Evolutionary conservation across 2,888 invertebrate genomes (phyloP), one percentile per base, ranked within the genome.

Genomic region (Tridacna crocea): DNA sequence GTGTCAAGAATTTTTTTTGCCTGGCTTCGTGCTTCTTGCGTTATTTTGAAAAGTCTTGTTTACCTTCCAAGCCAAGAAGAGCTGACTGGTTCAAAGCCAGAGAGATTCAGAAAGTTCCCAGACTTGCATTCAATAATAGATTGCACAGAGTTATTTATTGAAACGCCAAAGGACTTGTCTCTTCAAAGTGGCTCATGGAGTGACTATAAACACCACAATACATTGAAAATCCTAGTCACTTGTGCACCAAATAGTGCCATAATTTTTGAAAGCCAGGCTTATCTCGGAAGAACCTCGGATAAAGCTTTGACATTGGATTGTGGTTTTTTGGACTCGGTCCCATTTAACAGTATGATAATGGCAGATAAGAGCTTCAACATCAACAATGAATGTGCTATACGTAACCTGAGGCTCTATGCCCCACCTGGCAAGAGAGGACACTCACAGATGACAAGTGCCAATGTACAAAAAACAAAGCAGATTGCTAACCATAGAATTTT

Each of bases 131-230:
- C 76, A 3, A 79, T 85, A 8, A 83, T 82, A 10, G 79, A 84
- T 60, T 84, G 82, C 47, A 82, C 84, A 0, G 74, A 84, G 46
- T 19, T 84, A 8, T 87, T 86, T 48, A 83, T 87, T 61, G 81
- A 87, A 55, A 80, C 77, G 46, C 87, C 87, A 27, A 72, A 81
- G 19, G 80, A 88, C 60, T 55, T 85, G 6, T 51, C 66, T 12
- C 66, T 87, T 19, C 86, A 87, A 48, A 73, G 70, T 48, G 66
- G 70, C 11, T 85, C 85, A n/a, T 88, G 82, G 87, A 82, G 83
- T 58, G 83, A 87, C 46, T 88, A 88, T 72, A 89, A 89, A 72
- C 84, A 89, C 48, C 86, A 88, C 75, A 88, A 88, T 74, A 89
- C 88, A 17, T 24, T 80, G 0, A 89, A 89, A 72, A 26, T 83